Percentiles rank a stretch among this genome's conserved stretches.
These are phyloP conservation scores for Calephelis nemesis DNA, from an alignment of 1,140 invertebrate genomes.

Conservation along the genomic window DNA sequence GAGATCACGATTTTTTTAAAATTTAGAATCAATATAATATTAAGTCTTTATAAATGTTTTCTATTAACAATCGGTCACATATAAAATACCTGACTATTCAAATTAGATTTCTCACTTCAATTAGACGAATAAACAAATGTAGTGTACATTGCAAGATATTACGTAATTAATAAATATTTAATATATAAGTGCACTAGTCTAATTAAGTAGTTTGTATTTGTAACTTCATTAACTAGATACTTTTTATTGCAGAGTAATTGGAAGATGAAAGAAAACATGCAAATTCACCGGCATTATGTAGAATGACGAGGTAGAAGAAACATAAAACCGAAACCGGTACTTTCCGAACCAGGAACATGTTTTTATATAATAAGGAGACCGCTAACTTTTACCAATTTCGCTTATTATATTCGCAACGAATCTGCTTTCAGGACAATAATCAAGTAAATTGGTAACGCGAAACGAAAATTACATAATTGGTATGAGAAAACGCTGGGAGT, in stretches of 20 bases:
- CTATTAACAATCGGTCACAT: no score
- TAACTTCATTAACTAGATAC: no score
- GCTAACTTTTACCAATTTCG: constrained; percentile 46
- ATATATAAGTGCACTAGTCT: no score
- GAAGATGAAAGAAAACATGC: background rate
- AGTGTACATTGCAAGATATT: constrained; percentile 17
- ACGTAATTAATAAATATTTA: background rate
- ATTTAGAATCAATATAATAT: no score
- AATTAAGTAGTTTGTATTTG: no score
- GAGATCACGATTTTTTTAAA: no score
- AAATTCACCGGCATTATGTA: background rate
- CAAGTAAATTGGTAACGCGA: constrained; percentile 55
- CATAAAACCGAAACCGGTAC: constrained; percentile 2
- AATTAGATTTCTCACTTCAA: constrained; percentile 59
- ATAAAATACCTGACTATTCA: constrained; percentile 40
- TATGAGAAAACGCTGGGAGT: constrained; percentile 27
- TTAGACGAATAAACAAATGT: constrained; percentile 62
- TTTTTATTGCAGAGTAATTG: background rate
- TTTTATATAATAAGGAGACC: constrained; percentile 45
- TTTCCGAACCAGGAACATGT: constrained; percentile 32
- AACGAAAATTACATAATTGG: constrained; percentile 65
- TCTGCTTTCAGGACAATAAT: constrained; percentile 52
- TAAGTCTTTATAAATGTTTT: no score
- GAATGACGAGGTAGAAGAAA: background rate
- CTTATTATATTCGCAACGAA: constrained; percentile 60